Conservation (phyloP, 2,113 vertebrate genomes). For the Pterocles gutturalis region DNA sequence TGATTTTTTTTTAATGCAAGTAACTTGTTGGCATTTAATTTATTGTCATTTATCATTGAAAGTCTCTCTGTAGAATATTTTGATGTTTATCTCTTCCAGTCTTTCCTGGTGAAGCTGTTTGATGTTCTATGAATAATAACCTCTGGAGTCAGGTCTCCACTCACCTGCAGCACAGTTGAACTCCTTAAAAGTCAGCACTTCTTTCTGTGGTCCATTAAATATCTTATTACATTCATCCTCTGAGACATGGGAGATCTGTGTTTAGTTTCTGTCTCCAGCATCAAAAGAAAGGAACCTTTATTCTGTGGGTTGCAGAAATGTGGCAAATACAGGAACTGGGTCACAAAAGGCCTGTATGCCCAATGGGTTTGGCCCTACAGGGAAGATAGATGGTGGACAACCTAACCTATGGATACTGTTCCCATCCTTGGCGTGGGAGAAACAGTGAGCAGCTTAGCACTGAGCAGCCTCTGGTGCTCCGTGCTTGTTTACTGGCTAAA, state of each 20-base stretch:
- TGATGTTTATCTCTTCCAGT: background rate
- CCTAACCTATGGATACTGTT: background rate
- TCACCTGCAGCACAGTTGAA: background rate
- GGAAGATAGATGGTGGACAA: background rate
- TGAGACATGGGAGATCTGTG: background rate
- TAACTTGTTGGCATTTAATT: background rate
- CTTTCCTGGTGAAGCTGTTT: background rate
- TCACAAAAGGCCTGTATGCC: background rate
- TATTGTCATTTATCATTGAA: background rate
- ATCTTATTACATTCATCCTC: background rate
- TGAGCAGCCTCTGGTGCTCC: background rate
- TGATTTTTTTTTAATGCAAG: background rate
- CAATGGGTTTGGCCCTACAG: background rate
- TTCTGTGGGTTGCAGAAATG: background rate
- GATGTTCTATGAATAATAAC: background rate
- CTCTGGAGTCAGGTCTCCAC: background rate
- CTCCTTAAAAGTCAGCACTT: background rate
- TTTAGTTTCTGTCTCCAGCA: background rate
- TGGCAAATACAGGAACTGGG: background rate
- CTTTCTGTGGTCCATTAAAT: background rate
- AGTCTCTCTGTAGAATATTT: background rate
- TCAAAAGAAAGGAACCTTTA: background rate
- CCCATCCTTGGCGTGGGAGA: background rate
- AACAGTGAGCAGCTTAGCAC: background rate
- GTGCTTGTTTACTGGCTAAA: background rate